Percentiles rank a stretch among this genome's conserved stretches.
phyloP scores from a whole-genome alignment of 2,888 invertebrate genomes.

The Acronicta leporina region DNA sequence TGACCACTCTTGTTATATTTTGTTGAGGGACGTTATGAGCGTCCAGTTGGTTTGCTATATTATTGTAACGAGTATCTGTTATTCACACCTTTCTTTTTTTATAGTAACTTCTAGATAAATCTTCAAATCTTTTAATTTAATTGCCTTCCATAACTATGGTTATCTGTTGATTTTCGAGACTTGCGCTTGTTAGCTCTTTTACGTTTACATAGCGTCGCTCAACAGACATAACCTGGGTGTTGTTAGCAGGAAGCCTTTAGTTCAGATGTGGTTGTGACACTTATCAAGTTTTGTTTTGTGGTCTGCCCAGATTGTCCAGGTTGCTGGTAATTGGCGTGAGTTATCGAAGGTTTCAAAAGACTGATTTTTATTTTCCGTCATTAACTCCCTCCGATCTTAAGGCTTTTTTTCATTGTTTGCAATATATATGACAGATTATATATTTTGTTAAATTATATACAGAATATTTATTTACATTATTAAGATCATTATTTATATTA shows the following conservation, averaged over 20 bases:
- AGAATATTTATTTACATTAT: slow-evolving; percentile 19
- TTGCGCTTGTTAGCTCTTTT: neutral
- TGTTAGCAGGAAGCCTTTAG: slow-evolving; percentile 19
- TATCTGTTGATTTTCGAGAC: too few species aligned
- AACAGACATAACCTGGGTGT: slow-evolving; percentile 1
- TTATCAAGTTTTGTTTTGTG: neutral
- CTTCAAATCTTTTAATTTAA: neutral
- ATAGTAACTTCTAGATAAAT: neutral
- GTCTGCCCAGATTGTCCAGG: slow-evolving; percentile 32
- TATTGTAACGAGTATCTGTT: neutral
- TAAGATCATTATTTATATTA: slow-evolving; percentile 7
- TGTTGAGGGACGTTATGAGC: slow-evolving; percentile 16
- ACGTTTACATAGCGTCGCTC: slow-evolving; percentile 7
- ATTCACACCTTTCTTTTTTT: accelerated
- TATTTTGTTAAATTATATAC: slow-evolving; percentile 13
- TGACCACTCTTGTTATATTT: slow-evolving; percentile 2
- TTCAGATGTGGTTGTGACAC: slow-evolving; percentile 1
- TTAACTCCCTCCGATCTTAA: slow-evolving; percentile 8
- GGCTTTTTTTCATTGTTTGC: slow-evolving; percentile 23
- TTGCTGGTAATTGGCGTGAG: slow-evolving; percentile 33
- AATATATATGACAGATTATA: slow-evolving; percentile 3
- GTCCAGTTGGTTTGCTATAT: neutral
- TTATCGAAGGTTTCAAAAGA: slow-evolving; percentile 24
- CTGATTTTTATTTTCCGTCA: slow-evolving; percentile 4
- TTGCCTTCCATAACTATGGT: too few species aligned